A percentile compares a stretch with the other conserved stretches of the same genome.
phyloP scores from a whole-genome alignment of 2,113 vertebrate species.

The Garra rufa region DNA sequence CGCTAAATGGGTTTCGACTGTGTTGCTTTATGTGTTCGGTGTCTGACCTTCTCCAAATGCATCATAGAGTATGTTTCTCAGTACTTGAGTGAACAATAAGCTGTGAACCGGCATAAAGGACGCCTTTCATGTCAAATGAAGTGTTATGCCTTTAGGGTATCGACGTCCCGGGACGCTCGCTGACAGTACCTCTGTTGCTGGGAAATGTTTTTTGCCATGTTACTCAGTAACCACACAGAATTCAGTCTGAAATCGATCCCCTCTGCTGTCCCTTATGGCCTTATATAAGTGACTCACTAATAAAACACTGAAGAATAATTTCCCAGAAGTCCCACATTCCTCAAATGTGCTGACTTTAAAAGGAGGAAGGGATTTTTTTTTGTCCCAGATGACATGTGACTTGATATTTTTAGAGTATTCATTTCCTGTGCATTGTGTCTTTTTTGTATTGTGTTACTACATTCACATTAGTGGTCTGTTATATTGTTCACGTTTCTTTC shows the following conservation, averaged over 20 bases:
- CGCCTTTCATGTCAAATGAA: slow-evolving; percentile 35
- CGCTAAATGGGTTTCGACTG: not conserved
- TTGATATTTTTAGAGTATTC: slow-evolving; percentile 23
- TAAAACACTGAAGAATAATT: slow-evolving; percentile 13
- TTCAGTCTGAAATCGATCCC: slow-evolving; percentile 31
- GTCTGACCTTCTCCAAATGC: slow-evolving; percentile 23
- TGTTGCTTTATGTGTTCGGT: not conserved
- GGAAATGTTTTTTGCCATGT: slow-evolving; percentile 31
- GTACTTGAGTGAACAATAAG: slow-evolving; percentile 16
- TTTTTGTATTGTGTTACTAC: not conserved
- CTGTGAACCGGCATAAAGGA: slow-evolving; percentile 29
- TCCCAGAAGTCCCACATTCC: slow-evolving; percentile 10
- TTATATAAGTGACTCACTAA: slow-evolving; percentile 36
- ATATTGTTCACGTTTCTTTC: not conserved
- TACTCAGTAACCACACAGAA: slow-evolving; percentile 38
- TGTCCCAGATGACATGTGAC: slow-evolving; percentile 9
- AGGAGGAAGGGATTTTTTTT: not conserved
- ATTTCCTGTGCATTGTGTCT: not conserved
- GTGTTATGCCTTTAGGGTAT: slow-evolving; percentile 41
- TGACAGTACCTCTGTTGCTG: slow-evolving; percentile 48
- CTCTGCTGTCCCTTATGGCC: not conserved
- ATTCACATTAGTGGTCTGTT: not conserved
- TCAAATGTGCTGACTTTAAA: slow-evolving; percentile 30
- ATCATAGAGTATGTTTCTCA: not conserved
- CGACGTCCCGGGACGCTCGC: not conserved